phyloP scores from a whole-genome alignment of 2,888 invertebrate genomes.

The Rhagophthalmus giganteus region DNA sequence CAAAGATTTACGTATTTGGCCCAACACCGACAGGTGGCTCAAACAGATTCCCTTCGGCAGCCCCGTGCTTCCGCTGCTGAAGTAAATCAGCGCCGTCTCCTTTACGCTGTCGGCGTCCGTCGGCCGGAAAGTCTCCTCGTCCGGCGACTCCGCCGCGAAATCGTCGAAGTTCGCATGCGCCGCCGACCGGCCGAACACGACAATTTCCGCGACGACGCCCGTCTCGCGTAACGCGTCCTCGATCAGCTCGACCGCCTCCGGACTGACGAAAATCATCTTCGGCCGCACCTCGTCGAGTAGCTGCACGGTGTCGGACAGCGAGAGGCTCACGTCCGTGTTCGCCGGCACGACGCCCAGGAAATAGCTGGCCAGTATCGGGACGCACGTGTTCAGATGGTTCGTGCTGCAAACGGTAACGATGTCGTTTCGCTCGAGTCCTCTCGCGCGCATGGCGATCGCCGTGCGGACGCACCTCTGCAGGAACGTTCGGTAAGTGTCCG shows the following conservation, averaged over 20 bases:
- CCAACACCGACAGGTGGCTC: too few species aligned
- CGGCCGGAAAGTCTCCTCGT: too few species aligned
- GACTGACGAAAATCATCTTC: constrained; percentile 35
- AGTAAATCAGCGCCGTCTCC: too few species aligned
- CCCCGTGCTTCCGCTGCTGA: too few species aligned
- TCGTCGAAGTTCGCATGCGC: too few species aligned
- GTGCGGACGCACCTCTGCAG: background rate
- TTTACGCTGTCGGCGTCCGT: too few species aligned
- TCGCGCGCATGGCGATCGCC: background rate
- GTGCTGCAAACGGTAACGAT: background rate
- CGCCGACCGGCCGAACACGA: constrained; percentile 37
- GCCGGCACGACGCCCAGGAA: constrained; percentile 48
- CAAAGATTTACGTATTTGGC: too few species aligned
- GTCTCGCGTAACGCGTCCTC: constrained; percentile 25
- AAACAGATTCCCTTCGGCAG: too few species aligned
- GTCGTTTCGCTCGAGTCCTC: background rate
- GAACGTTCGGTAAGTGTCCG: background rate
- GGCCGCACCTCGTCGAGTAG: constrained; percentile 35
- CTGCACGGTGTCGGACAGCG: constrained; percentile 31
- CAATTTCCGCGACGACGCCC: constrained; percentile 23
- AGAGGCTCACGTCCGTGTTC: constrained; percentile 31
- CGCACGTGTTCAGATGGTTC: constrained; percentile 1
- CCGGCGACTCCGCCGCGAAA: too few species aligned
- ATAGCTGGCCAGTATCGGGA: constrained; percentile 48
- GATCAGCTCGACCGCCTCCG: constrained; percentile 25